A percentile compares a stretch with the other conserved stretches of the same genome.
Evolutionary conservation across 1,140 invertebrate species (phyloP).

Genomic region (Bombus polaris): DNA sequence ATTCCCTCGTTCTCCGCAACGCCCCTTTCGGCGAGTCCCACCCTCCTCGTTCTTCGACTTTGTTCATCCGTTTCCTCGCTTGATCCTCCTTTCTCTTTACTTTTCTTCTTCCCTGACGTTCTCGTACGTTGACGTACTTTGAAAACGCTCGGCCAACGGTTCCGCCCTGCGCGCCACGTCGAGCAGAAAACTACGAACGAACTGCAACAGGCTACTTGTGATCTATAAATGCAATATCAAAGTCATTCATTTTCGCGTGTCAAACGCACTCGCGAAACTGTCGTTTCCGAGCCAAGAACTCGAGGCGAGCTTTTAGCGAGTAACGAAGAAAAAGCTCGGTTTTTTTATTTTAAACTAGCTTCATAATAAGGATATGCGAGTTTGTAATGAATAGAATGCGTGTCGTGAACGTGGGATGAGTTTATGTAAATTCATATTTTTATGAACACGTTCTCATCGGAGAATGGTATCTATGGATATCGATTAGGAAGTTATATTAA

Average conservation of each 20-base stretch:
- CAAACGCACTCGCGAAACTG: conserved; percentile 24
- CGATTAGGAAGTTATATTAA: too few relatives aligned
- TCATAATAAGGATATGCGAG: too few relatives aligned
- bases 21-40: background rate
- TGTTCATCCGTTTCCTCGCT: background rate
- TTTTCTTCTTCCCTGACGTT: too few relatives aligned
- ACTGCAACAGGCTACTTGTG: conserved; percentile 35
- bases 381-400: too few relatives aligned
- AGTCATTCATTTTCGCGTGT: background rate
- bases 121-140: background rate
- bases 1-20: background rate
- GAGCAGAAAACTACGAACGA: background rate
- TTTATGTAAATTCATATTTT: too few relatives aligned
- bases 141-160: too few relatives aligned
- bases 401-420: too few relatives aligned
- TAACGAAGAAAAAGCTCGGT: too few relatives aligned
- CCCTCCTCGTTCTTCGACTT: background rate
- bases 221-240: conserved; percentile 35
- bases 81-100: too few relatives aligned
- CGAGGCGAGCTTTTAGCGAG: background rate
- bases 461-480: too few relatives aligned
- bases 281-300: background rate
- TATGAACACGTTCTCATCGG: too few relatives aligned
- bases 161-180: background rate
- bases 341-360: too few relatives aligned